Base-by-base conservation (phyloP, 1,140 invertebrate species). In the Drosophila lacteicornis region DNA sequence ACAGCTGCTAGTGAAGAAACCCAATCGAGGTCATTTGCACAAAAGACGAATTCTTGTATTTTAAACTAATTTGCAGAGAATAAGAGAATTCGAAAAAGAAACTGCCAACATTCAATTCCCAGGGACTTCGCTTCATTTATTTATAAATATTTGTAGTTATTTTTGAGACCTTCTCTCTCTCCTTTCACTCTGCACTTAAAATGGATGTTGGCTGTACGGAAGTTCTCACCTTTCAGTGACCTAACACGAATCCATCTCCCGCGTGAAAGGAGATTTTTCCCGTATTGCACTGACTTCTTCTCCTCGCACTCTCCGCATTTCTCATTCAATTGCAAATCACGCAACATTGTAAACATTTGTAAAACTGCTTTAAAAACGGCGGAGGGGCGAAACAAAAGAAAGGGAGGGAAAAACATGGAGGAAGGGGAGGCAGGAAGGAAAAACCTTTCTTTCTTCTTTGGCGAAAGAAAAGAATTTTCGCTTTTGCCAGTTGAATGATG, bases 311-410 rank as follows among this genome's bases (percentile, higher is more conserved):
- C 11, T 9, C 22, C 33, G 12, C 53, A 40, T 51, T 49, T 74
- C 82, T 83, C 79, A 88, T 88, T 88, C 86, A 90, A 80, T 90
- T 88, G 85, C 81, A 88, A 88, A 88, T 88, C 85, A 88, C 85
- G 81, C 85, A 88, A 88, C 85, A 85, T 90, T 88, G 85, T 88
- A 90, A 90, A 88, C 85, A 88, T 88, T 88, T 88, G 85, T 88
- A 85, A 88, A 90, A 82, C 81, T 80, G 81, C 81, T 90, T 91
- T 90, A 90, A 85, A 81, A 74, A 58, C 19, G 67, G 22, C 59
- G 47, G 53, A 30, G 46, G 38, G 12, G 36, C 25, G 40, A 30
- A 42, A 53, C 25, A 65, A 57, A 45, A 43, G 22, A 1, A 36
- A 36, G 42, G 22, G 25, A 40, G 45, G n/a, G 19, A 47, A 50